Conservation (phyloP, 2,113 vertebrate genomes). For the Hippoglossus stenolepis region DNA sequence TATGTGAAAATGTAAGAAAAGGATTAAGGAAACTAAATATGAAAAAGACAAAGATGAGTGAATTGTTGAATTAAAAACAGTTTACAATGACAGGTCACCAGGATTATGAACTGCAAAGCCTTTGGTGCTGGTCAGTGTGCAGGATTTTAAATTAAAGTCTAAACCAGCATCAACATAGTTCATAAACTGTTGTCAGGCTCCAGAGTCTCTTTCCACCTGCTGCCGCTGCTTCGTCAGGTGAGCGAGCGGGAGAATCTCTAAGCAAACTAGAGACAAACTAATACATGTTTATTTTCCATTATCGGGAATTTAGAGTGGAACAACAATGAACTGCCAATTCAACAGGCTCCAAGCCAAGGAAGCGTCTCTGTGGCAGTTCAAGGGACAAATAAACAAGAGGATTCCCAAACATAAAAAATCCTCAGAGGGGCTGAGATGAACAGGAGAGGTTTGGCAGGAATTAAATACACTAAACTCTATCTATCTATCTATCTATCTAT, state of each 20-base stretch:
- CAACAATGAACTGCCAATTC: conserved; percentile 35
- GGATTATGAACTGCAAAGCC: not conserved
- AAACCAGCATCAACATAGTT: conserved; percentile 6
- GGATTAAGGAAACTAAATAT: too few relatives aligned
- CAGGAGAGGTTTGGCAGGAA: too few relatives aligned
- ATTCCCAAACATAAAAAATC: too few relatives aligned
- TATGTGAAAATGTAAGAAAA: not conserved
- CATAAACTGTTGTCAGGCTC: conserved; percentile 27
- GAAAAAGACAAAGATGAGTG: too few relatives aligned
- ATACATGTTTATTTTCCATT: conserved; percentile 51
- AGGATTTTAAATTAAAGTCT: conserved; percentile 20
- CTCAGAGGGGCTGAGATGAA: too few relatives aligned
- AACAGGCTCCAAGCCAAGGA: conserved; percentile 35
- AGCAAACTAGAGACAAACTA: conserved; percentile 42
- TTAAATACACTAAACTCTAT: too few relatives aligned
- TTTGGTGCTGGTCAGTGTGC: not conserved
- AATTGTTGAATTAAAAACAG: too few relatives aligned
- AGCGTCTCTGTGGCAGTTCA: conserved; percentile 5
- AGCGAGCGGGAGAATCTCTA: not conserved
- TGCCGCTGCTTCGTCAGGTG: not conserved
- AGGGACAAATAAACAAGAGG: not conserved
- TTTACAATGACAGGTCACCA: too few relatives aligned
- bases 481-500: too few relatives aligned
- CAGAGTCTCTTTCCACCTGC: conserved; percentile 30
- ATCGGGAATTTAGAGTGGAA: conserved; percentile 40